Evolutionary conservation across 2,113 vertebrate species (phyloP).

Genomic region (Cyrtonyx montezumae): DNA sequence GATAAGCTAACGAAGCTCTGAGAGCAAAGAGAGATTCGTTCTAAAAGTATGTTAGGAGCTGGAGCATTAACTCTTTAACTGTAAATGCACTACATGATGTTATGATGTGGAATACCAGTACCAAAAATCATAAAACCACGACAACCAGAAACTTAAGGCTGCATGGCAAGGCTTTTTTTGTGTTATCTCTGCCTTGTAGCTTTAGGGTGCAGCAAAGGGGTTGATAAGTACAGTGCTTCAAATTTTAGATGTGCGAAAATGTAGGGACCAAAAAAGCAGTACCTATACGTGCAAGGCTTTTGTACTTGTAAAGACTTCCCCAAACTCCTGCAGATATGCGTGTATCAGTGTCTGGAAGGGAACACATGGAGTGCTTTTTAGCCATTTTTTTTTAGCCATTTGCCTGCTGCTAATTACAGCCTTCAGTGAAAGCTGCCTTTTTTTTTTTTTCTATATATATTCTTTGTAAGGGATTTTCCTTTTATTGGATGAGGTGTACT

Average conservation of each 20-base stretch:
- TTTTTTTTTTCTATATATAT: rapidly evolving
- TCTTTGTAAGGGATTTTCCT: background rate
- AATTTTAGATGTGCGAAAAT: background rate
- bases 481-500: background rate
- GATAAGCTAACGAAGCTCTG: too few species aligned
- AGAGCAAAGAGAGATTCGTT: too few species aligned
- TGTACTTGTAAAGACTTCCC: background rate
- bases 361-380: background rate
- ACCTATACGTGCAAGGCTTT: background rate
- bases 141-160: background rate
- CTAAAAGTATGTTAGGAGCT: too few species aligned
- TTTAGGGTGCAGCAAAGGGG: too few species aligned
- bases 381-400: background rate
- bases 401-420: background rate
- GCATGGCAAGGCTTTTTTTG: background rate
- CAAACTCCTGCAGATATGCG: background rate
- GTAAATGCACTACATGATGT: too few species aligned
- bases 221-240: background rate
- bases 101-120: too few species aligned
- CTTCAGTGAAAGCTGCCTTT: background rate
- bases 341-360: background rate
- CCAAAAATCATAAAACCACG: too few species aligned
- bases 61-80: too few species aligned
- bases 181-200: too few species aligned
- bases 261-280: background rate